phyloP scores from a whole-genome alignment of 2,888 invertebrate species.

The Osmoderma eremita region DNA sequence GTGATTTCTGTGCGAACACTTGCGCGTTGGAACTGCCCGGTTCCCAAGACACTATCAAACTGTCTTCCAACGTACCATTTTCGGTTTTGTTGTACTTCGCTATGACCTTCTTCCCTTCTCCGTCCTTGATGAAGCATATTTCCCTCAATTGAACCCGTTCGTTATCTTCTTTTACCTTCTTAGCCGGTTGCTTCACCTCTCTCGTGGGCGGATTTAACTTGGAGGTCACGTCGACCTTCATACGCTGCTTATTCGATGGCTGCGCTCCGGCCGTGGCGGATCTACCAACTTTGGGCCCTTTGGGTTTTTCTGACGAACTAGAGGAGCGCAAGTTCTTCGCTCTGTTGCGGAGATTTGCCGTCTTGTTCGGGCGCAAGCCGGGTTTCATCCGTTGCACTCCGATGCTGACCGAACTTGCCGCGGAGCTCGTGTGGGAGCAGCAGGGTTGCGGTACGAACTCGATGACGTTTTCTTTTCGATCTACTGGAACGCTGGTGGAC shows the following conservation, averaged over 20 bases:
- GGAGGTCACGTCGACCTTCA: constrained; percentile 41
- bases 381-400: constrained; percentile 29
- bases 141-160: constrained; percentile 57
- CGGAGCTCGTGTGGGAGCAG: constrained; percentile 50
- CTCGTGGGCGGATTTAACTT: constrained; percentile 22
- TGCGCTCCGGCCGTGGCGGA: background rate
- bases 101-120: constrained; percentile 59
- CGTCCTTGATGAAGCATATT: constrained; percentile 60
- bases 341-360: constrained; percentile 30
- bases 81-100: constrained; percentile 58
- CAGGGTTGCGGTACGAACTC: constrained; percentile 53
- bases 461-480: constrained; percentile 59
- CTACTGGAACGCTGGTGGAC: constrained; percentile 52
- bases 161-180: constrained; percentile 46
- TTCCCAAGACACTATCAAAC: constrained; percentile 60
- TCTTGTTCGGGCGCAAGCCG: constrained; percentile 24
- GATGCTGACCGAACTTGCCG: constrained; percentile 39
- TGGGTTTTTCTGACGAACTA: constrained; percentile 27
- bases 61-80: constrained; percentile 52
- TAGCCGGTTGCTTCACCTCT: constrained; percentile 34
- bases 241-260: constrained; percentile 36
- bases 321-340: constrained; percentile 18
- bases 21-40: constrained; percentile 53
- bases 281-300: constrained; percentile 13
- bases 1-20: constrained; percentile 54